These are phyloP conservation scores for Copidosoma floridanum DNA, from an alignment of 1,140 invertebrate species.

Conservation along the genomic window DNA sequence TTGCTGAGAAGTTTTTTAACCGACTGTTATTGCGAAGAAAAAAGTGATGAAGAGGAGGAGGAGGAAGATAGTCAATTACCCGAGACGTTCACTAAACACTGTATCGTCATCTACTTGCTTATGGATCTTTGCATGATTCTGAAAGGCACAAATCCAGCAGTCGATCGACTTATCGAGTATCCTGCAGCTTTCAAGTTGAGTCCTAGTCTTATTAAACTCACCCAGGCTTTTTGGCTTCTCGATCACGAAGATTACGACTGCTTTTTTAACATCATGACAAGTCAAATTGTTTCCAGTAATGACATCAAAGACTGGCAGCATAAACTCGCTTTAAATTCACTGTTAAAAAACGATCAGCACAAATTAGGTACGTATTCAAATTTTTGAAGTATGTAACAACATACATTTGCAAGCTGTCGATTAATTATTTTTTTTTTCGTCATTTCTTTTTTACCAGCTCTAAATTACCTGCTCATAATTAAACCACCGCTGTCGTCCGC, in stretches of 20 bases:
- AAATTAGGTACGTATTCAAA: constrained; percentile 37
- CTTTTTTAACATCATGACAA: constrained; percentile 49
- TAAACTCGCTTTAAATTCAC: constrained; percentile 56
- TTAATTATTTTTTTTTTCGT: no score
- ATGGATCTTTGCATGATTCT: constrained; percentile 72
- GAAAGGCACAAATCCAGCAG: constrained; percentile 56
- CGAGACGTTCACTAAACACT: constrained; percentile 69
- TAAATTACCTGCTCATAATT: constrained; percentile 57
- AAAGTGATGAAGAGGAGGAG: neutral
- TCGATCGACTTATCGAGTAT: constrained; percentile 71
- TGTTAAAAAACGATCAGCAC: constrained; percentile 58
- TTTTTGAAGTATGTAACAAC: no score
- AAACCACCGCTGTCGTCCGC: constrained; percentile 56
- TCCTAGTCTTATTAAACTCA: constrained; percentile 69
- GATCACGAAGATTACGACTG: constrained; percentile 74
- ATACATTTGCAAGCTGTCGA: no score
- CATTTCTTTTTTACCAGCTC: constrained; percentile 38
- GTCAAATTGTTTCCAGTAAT: constrained; percentile 42
- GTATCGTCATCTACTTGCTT: constrained; percentile 76
- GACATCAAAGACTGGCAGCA: constrained; percentile 64
- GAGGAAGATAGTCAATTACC: neutral
- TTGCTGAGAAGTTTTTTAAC: constrained; percentile 73
- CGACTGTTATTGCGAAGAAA: constrained; percentile 43
- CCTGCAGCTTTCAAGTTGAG: constrained; percentile 72
- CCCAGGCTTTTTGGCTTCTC: constrained; percentile 81